These are phyloP conservation scores for Elysia crispata DNA, from an alignment of 2,888 invertebrate species.

Conservation along the genomic window DNA sequence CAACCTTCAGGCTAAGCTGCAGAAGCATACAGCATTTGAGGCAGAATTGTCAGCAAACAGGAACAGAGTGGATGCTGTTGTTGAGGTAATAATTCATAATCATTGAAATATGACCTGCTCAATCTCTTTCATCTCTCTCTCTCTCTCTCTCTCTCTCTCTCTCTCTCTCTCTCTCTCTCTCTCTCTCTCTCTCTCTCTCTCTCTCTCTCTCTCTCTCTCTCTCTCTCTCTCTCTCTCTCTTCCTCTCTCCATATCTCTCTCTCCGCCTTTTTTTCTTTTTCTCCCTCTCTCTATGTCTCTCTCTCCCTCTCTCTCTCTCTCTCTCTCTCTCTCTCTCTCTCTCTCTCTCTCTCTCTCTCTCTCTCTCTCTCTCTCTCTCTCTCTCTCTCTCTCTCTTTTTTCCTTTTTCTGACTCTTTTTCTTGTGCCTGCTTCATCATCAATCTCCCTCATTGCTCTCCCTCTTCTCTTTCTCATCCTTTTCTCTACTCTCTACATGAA, in stretches of 20 bases:
- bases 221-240: neutral
- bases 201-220: neutral
- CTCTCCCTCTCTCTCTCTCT: neutral
- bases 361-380: neutral
- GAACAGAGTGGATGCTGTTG: conserved; percentile 89
- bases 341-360: neutral
- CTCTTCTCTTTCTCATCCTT: neutral
- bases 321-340: neutral
- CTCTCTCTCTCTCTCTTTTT: neutral
- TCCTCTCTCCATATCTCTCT: neutral
- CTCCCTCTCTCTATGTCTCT: neutral
- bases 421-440: neutral
- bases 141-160: neutral
- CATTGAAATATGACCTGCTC: neutral
- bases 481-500: no score
- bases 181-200: neutral
- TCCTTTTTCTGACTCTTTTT: neutral
- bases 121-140: neutral
- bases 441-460: neutral
- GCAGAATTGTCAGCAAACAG: conserved; percentile 94
- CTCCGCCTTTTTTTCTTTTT: neutral
- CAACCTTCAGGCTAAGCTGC: conserved; percentile 97
- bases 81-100: conserved; percentile 79
- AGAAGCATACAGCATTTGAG: conserved; percentile 96
- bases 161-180: neutral